Conservation (phyloP, 1,140 invertebrate species). For the Steinernema feltiae region DNA sequence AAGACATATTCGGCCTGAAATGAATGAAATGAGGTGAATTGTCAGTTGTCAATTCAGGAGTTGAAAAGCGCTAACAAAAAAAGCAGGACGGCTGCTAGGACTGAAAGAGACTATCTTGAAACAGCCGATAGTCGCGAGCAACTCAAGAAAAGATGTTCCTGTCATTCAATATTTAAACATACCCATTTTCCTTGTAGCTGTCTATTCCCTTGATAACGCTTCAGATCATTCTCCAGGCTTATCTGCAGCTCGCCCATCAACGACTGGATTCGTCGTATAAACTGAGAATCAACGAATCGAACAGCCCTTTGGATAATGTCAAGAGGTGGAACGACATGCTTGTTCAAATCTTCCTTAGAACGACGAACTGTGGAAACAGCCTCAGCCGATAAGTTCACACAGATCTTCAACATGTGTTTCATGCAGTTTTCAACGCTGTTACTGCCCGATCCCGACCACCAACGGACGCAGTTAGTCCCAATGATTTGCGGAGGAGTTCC, state of each 20-base stretch:
- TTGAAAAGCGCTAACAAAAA: not conserved
- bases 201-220: not conserved
- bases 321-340: not conserved
- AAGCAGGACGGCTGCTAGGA: too few relatives aligned
- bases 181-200: not conserved
- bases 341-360: slow-evolving; percentile 7
- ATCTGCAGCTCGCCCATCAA: not conserved
- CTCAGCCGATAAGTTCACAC: not conserved
- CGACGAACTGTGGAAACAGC: slow-evolving; percentile 1
- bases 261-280: not conserved
- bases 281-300: not conserved
- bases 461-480: slow-evolving; percentile 9
- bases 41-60: too few relatives aligned
- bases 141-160: too few relatives aligned
- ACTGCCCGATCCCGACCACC: slow-evolving; percentile 11
- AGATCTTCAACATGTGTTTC: slow-evolving; percentile 17
- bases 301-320: not conserved
- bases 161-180: too few relatives aligned
- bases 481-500: slow-evolving; percentile 4
- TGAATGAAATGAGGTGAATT: not conserved
- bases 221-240: not conserved
- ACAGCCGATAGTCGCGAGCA: too few relatives aligned
- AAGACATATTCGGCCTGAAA: not conserved
- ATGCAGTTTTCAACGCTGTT: slow-evolving; percentile 9
- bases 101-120: too few relatives aligned